Evolutionary conservation across 2,888 invertebrate species (phyloP).

Genomic region (Cistogaster globosa): DNA sequence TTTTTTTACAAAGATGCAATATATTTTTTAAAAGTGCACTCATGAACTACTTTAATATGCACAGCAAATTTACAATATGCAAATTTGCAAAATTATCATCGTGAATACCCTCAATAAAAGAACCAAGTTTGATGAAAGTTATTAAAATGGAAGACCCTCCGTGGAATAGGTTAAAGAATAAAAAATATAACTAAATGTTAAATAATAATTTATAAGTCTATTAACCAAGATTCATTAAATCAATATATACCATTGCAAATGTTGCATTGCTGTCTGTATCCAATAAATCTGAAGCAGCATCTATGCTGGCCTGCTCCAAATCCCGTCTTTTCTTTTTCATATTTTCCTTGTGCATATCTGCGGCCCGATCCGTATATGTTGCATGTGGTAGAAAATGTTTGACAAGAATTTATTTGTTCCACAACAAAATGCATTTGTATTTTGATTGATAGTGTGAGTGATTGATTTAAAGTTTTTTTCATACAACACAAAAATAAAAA

Average conservation of each 20-base stretch:
- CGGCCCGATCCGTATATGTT: conserved; percentile 87
- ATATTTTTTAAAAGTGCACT: no score
- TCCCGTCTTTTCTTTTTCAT: conserved; percentile 95
- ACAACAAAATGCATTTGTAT: conserved; percentile 74
- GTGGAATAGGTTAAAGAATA: no score
- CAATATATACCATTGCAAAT: conserved; percentile 92
- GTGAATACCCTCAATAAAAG: no score
- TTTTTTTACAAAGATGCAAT: no score
- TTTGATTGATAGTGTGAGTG: conserved; percentile 31
- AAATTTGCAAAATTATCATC: no score
- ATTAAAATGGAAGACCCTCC: no score
- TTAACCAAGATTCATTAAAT: conserved; percentile 67
- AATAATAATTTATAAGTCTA: no score
- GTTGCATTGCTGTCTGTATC: conserved; percentile 95
- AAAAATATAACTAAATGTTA: no score
- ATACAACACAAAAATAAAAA: conserved; percentile 52
- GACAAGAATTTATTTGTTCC: conserved; percentile 84
- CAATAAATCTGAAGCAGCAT: conserved; percentile 92
- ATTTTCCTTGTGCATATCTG: conserved; percentile 91
- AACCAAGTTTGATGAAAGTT: no score
- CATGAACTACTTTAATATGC: no score
- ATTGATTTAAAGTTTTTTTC: conserved; percentile 36
- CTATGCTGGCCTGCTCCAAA: conserved; percentile 93
- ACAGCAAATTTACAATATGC: no score
- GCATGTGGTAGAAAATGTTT: conserved; percentile 85